A percentile compares a stretch with the other conserved stretches of the same genome.
Conservation (phyloP, 2,888 invertebrate species). For the Himalopsyche kuldschensis region DNA sequence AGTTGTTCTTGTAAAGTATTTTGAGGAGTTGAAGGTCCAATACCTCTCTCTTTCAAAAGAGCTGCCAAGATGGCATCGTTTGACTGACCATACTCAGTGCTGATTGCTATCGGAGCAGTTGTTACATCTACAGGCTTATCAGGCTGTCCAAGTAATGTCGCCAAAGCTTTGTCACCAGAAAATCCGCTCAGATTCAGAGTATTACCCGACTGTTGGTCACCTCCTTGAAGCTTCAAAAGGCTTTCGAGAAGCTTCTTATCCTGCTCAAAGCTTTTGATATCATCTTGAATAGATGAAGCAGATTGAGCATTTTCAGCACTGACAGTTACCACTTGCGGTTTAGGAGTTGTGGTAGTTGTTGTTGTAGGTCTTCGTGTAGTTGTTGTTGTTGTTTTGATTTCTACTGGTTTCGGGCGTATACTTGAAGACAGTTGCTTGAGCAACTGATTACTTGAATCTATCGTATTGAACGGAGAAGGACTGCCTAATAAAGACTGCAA, state of each 20-base stretch:
- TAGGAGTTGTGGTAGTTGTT: conserved; percentile 42
- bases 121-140: conserved; percentile 54
- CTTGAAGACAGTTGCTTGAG: conserved; percentile 40
- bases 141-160: conserved; percentile 51
- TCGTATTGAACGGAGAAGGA: conserved; percentile 47
- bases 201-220: conserved; percentile 55
- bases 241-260: conserved; percentile 56
- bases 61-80: conserved; percentile 72
- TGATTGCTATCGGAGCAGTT: conserved; percentile 52
- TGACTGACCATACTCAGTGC: conserved; percentile 63
- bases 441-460: conserved; percentile 31
- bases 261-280: conserved; percentile 56
- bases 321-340: background rate
- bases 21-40: conserved; percentile 71
- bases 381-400: conserved; percentile 39
- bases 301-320: background rate
- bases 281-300: conserved; percentile 53
- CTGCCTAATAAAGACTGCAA: conserved; percentile 51
- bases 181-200: conserved; percentile 52
- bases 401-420: conserved; percentile 19
- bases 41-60: conserved; percentile 70
- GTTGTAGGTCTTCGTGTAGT: conserved; percentile 48
- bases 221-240: conserved; percentile 50
- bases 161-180: conserved; percentile 54
- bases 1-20: conserved; percentile 62